Base-by-base conservation (phyloP, 1,140 invertebrate species). In the Heliconius hewitsoni region DNA sequence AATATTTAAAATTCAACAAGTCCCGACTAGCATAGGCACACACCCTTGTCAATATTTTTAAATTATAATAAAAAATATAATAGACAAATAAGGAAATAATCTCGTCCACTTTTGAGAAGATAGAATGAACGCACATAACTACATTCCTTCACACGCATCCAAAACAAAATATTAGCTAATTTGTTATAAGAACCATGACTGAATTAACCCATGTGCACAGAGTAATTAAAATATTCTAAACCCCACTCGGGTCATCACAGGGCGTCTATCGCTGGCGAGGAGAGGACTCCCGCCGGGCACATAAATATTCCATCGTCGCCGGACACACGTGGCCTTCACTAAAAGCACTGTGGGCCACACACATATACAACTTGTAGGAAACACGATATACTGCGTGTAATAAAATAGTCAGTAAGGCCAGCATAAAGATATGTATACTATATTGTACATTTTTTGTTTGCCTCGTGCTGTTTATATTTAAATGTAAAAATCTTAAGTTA, bases 211-310 rank as follows among this genome's bases (percentile, higher is more conserved):
- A 8, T 4, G 27, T 30, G 11, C 55, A 23, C 27, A 30, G 60
- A 66, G 13, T 66, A 66, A 27, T 66, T 66, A 66, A 66, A 30
- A 9, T 66, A 66, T 30, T 66, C 8, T 66, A 66, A 66, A 30
- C 42, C 57, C 3, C 55, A 52, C 74, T 55, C 34, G 66, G 42
- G 37, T 72, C 70, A 77, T 77, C 18, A 72, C 75, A 34, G 30
- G 75, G 23, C 57, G 75, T 76, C 18, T 60, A n/a, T 46, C 75
- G 66, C 23, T 34, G 70, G 70, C 27, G 76, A 39, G 46, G 71
- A 77, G 60, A 76, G 34, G 81, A 79, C 81, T 79, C 81, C 81
- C 81, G 75, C 81, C 37, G 57, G 37, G 77, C 71, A 55, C 74
- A 77, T 76, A 79, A 82, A 82, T 82, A 79, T 76, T 46, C 71